Evolutionary conservation across 2,113 vertebrate species (phyloP), one percentile per base, ranked within the genome.

Genomic region (Phaetusa simplex): DNA sequence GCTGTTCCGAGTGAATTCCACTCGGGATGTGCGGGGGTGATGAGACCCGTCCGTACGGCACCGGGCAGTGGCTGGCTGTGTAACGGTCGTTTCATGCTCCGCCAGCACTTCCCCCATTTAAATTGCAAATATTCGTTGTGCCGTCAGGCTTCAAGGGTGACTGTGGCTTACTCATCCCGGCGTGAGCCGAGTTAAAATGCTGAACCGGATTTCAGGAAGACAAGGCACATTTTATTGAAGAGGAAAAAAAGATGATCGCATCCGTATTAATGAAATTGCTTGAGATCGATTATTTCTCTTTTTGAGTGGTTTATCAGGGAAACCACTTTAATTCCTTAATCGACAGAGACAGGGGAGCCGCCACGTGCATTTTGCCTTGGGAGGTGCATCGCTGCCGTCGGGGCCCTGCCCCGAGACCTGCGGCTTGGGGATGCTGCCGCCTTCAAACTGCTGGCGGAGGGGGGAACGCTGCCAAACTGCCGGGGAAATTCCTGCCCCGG

Each of bases 371-470:
- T 43, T 5, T 67, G 45, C 49, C 49, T 71, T 5, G 11, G 0
- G 5, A 85, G 55, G 50, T 2, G 7, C n/a, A 6, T 30, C 4
- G 8, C 3, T 47, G 61, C 64, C 4, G 1, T 6, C 19, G 3
- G 19, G 43, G 32, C 30, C 21, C 40, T 79, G 34, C 13, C 38
- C 8, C 43, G 6, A 47, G 74, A 19, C 9, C 64, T 18, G 43
- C 7, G 2, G 11, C 36, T 13, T 29, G 1, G 27, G 59, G 50
- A 17, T 5, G 18, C 8, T 2, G 32, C 8, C 43, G 6, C 49
- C 21, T 29, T 21, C 4, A 20, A 18, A 10, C 32, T 8, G 4
- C 32, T 0, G 1, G 40, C 40, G 18, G 4, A 1, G 12, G 14
- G 4, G 3, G 4, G 8, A 12, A 12, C 2, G 6, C 70, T 64